Evolutionary conservation across 2,113 vertebrate genomes (phyloP).

Genomic region (Prunella himalayana): DNA sequence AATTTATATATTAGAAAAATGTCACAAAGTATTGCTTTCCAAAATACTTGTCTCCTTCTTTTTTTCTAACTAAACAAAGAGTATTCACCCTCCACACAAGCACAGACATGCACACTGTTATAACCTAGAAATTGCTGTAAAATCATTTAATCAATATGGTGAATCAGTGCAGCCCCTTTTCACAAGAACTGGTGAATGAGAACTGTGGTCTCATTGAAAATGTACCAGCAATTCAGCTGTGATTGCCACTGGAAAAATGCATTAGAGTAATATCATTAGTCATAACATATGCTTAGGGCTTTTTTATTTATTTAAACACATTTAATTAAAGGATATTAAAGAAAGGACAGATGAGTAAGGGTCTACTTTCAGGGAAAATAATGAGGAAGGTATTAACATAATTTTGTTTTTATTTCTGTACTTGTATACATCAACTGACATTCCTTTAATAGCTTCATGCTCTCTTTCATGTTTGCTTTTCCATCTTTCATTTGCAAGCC

Average conservation of each 20-base stretch:
- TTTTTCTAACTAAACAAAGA: neutral
- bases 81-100: neutral
- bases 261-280: neutral
- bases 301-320: neutral
- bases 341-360: neutral
- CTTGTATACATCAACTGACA: neutral
- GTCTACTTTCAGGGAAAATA: neutral
- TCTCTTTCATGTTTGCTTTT: neutral
- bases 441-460: neutral
- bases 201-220: neutral
- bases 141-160: neutral
- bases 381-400: neutral
- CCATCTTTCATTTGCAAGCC: slow-evolving; percentile 7
- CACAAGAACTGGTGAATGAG: neutral
- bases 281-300: neutral
- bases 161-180: neutral
- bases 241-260: neutral
- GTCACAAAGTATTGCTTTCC: neutral
- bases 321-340: slow-evolving; percentile 4
- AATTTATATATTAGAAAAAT: neutral
- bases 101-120: too few relatives aligned
- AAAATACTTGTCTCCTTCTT: neutral
- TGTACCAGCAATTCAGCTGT: neutral
- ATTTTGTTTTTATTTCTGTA: neutral
- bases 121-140: neutral